phyloP scores from a whole-genome alignment of 2,113 vertebrate species.

The cattle (Bos taurus) region DNA sequence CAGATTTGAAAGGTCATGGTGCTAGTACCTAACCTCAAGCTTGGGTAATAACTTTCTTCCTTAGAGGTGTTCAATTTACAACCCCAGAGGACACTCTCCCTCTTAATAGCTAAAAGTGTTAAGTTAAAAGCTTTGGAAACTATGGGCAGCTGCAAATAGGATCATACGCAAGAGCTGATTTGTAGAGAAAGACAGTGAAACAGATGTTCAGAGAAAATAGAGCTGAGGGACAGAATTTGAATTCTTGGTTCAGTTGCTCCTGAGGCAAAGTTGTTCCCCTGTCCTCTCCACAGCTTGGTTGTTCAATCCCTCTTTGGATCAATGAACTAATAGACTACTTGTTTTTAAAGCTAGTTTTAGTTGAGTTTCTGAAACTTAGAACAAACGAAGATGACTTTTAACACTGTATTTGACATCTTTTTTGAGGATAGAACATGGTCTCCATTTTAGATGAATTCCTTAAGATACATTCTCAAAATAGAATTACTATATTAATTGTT shows the following conservation, averaged over 20 bases:
- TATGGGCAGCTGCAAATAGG: background rate
- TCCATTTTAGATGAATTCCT: background rate
- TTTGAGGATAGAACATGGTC: background rate
- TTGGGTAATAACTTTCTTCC: background rate
- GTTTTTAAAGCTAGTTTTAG: background rate
- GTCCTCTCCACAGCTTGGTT: background rate
- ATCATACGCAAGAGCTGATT: background rate
- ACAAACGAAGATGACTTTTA: background rate
- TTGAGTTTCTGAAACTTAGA: constrained; percentile 10
- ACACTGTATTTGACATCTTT: background rate
- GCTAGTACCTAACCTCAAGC: background rate
- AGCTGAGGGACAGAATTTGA: background rate
- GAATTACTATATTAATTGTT: background rate
- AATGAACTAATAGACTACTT: background rate
- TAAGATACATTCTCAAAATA: background rate
- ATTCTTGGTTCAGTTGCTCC: background rate
- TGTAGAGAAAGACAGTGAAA: background rate
- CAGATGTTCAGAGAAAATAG: background rate
- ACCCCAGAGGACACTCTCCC: background rate
- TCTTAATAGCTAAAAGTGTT: background rate
- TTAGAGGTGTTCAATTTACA: background rate
- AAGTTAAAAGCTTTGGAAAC: background rate
- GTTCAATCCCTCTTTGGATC: background rate
- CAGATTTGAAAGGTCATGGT: background rate
- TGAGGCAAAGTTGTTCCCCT: background rate